Base-by-base conservation (phyloP, 1,140 invertebrate species). In the Diploscapter pachys region DNA sequence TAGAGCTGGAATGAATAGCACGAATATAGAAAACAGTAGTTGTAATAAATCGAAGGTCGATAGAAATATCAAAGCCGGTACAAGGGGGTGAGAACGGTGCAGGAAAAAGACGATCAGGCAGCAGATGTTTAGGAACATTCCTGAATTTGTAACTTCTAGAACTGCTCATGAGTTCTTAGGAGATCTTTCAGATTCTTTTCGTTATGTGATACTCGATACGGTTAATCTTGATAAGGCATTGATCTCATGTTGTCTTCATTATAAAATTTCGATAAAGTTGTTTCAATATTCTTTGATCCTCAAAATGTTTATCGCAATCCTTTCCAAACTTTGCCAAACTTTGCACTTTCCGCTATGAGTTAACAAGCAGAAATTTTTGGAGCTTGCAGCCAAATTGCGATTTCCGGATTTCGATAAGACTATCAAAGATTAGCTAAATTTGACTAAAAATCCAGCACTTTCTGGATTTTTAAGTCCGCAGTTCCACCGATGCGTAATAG, bases 11-110 rank as follows among this genome's bases (percentile, higher is more conserved):
- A 83, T 55, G 53, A 81, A 83, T 2, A 83, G 71, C 8, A 83
- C 82, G 67, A 85, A 68, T 9, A 83, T 67, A 6, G 83, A 85
- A 71, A 83, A 78, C 56, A 85, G 63, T 57, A 83, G 59, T 72
- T 83, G 82, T n/a, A 83, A 74, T 57, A 73, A 73, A 67, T 83
- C 82, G 67, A 83, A 83, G 13, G 79, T 69, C 53, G 77, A 85
- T 11, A 83, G 76, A 56, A 83, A 73, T 48, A 81, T 80, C 11
- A 83, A 71, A n/a, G 80, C 81, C 5, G 82, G 82, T 13, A 83
- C 84, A 31, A 83, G 64, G 5, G 82, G 82, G 72, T 83, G 82
- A 51, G 62, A 50, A 51, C 78, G 66, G 9, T 56, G 64, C n/a
- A 54, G 61, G 52, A 61, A 56, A 63, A 80, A 76, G 53, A 76